These are phyloP conservation scores for Macrophya alboannulata DNA, from an alignment of 2,888 invertebrate genomes.

Conservation along the genomic window DNA sequence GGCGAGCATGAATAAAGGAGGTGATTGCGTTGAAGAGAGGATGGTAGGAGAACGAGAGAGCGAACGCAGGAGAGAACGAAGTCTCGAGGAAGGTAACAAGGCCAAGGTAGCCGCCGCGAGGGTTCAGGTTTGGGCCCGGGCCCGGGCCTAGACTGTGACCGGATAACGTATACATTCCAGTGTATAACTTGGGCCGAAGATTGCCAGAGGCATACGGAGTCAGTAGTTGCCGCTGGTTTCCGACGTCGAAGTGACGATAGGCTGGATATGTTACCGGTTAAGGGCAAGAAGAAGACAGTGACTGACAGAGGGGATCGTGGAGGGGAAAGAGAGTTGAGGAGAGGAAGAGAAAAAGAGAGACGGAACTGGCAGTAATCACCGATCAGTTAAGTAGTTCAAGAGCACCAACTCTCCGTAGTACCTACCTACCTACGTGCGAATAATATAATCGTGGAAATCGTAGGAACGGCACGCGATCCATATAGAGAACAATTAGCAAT, in stretches of 20 bases:
- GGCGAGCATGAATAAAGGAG: constrained; percentile 36
- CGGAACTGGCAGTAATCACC: constrained; percentile 52
- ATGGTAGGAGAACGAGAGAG: not conserved
- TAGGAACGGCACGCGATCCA: constrained; percentile 51
- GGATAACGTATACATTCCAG: constrained; percentile 54
- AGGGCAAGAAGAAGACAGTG: constrained; percentile 34
- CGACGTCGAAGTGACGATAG: constrained; percentile 22
- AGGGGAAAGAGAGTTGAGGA: not conserved
- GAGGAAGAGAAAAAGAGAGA: constrained; percentile 32
- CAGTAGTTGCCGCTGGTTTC: constrained; percentile 10
- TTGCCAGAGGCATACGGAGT: constrained; percentile 44
- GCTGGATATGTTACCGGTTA: constrained; percentile 38
- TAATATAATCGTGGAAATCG: constrained; percentile 54
- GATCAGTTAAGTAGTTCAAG: constrained; percentile 53
- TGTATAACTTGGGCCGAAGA: constrained; percentile 22
- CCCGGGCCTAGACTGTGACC: constrained; percentile 47
- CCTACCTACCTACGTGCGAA: constrained; percentile 37
- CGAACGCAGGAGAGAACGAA: constrained; percentile 23
- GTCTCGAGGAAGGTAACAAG: constrained; percentile 42
- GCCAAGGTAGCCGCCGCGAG: constrained; percentile 54
- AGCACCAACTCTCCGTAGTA: constrained; percentile 40
- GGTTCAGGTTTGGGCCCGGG: constrained; percentile 33
- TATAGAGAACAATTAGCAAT: constrained; percentile 44
- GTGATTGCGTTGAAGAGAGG: constrained; percentile 17
- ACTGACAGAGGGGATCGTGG: not conserved